Conservation (phyloP, 2,888 invertebrate species). For the Rhyacophila evoluta region DNA sequence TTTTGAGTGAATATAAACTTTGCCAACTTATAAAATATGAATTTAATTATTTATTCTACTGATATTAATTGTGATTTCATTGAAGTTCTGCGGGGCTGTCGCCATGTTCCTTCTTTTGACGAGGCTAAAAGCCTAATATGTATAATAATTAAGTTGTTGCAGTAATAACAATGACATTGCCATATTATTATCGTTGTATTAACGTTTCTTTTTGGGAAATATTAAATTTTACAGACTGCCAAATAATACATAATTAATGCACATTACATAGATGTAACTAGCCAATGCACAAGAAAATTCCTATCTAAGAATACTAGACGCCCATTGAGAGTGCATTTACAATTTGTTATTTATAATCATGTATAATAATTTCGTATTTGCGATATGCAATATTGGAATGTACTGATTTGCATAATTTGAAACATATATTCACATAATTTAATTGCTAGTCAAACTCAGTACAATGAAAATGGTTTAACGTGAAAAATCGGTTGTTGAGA, state of each 20-base stretch:
- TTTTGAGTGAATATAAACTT: no score
- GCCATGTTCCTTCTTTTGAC: neutral
- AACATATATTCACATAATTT: no score
- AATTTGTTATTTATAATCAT: no score
- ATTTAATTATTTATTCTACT: no score
- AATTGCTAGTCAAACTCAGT: no score
- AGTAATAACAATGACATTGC: neutral
- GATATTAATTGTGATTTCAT: no score
- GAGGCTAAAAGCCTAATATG: neutral
- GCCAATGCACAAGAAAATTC: neutral
- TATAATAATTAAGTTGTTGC: neutral
- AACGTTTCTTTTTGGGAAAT: neutral
- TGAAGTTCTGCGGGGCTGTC: neutral
- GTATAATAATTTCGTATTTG: no score
- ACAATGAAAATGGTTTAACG: no score
- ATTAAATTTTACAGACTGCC: conserved; percentile 1
- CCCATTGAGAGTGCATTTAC: neutral
- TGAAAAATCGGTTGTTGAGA: no score
- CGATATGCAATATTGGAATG: no score
- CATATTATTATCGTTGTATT: neutral
- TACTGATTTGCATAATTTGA: no score
- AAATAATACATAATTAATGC: neutral
- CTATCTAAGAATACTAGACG: neutral
- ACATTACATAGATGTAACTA: neutral
- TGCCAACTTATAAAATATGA: no score